Percentiles rank a stretch among this genome's conserved stretches.
Conservation (phyloP, 2,888 invertebrate species). For the Epistrophe grossulariae region DNA sequence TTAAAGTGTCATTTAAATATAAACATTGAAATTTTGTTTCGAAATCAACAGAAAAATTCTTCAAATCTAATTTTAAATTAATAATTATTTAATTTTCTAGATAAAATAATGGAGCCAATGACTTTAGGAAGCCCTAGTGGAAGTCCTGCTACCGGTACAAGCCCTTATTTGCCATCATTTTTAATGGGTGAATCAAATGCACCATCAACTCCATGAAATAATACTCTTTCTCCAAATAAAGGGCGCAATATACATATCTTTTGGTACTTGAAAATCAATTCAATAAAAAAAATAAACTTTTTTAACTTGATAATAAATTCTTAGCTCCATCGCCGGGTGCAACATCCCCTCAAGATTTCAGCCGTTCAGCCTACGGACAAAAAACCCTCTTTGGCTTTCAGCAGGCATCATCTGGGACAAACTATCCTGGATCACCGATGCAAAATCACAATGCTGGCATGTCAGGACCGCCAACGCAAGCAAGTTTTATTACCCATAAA, state of each 20-base stretch:
- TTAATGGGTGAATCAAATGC: constrained; percentile 89
- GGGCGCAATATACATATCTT: constrained; percentile 84
- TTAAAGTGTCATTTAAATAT: no score
- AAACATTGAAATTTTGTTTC: no score
- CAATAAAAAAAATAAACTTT: not conserved
- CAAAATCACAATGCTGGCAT: constrained; percentile 79
- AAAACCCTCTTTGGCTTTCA: constrained; percentile 84
- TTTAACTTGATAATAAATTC: not conserved
- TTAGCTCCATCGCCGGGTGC: constrained; percentile 84
- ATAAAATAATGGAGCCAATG: constrained; percentile 91
- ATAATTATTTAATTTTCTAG: not conserved
- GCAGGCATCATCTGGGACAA: constrained; percentile 71
- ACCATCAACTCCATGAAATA: constrained; percentile 85
- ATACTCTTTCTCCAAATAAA: constrained; percentile 87
- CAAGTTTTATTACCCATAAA: not conserved
- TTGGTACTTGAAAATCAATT: constrained; percentile 83
- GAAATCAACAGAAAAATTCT: no score
- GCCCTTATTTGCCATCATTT: constrained; percentile 91
- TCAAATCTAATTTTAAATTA: not conserved
- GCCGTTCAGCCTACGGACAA: constrained; percentile 84
- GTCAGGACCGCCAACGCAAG: constrained; percentile 81
- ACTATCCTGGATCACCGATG: constrained; percentile 77
- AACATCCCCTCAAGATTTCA: constrained; percentile 84
- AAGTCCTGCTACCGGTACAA: constrained; percentile 88
- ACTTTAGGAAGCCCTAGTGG: constrained; percentile 91